Conservation (phyloP, 2,797 vertebrate species). For the Acridotheres tristis region DNA sequence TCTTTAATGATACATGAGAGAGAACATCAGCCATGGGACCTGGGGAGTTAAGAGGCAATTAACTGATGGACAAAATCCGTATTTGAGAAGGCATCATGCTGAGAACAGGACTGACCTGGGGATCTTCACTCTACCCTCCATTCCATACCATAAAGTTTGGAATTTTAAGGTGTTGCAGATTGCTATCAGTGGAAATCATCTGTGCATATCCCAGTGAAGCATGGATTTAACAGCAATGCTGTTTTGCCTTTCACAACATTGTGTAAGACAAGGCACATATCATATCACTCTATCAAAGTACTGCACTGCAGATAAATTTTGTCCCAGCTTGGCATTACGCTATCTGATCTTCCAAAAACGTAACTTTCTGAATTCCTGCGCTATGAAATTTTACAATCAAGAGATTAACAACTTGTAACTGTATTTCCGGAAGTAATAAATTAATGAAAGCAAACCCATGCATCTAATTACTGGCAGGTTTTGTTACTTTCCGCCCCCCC, state of each 20-base stretch:
- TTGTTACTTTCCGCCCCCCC: neutral
- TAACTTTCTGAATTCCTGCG: neutral
- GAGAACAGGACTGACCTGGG: neutral
- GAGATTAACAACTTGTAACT: neutral
- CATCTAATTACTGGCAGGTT: accelerated
- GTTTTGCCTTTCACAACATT: neutral
- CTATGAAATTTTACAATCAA: neutral
- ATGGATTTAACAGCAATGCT: neutral
- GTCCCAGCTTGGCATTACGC: neutral
- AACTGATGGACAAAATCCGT: neutral
- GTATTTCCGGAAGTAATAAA: neutral
- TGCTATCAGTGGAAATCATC: neutral
- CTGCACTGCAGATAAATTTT: constrained; percentile 22
- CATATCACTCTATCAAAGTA: neutral
- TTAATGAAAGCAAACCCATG: neutral
- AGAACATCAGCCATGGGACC: neutral
- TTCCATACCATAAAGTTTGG: neutral
- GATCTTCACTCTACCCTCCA: neutral
- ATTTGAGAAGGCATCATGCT: neutral
- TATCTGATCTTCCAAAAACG: neutral
- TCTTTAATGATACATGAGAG: neutral
- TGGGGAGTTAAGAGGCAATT: neutral
- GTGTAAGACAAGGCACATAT: neutral
- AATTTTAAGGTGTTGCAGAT: neutral
- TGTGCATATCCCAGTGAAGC: neutral